These are phyloP conservation scores for Thinocorus orbignyianus DNA, from an alignment of 2,113 vertebrate genomes.

Conservation along the genomic window DNA sequence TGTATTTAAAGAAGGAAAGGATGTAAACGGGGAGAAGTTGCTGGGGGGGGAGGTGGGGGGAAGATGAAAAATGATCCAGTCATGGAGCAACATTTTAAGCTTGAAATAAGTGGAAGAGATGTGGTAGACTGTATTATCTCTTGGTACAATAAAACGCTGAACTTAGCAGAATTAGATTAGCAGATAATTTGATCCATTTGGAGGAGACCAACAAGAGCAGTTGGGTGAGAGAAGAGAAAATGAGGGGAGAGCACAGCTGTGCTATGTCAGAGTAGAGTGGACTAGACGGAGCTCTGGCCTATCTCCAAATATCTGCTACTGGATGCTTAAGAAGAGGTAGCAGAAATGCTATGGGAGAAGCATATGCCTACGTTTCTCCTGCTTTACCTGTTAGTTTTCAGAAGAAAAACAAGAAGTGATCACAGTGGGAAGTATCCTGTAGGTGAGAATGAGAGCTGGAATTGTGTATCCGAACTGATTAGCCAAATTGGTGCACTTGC, in stretches of 20 bases:
- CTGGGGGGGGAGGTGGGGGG: no score
- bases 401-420: background rate
- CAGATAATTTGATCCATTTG: slow-evolving; percentile 8
- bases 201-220: background rate
- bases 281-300: background rate
- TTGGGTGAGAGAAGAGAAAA: background rate
- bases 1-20: background rate
- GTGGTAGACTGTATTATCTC: background rate
- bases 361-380: background rate
- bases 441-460: background rate
- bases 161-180: background rate
- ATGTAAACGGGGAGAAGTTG: background rate
- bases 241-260: background rate
- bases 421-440: background rate
- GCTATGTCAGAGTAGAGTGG: background rate
- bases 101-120: background rate
- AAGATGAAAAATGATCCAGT: background rate
- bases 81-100: background rate
- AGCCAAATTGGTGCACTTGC: background rate
- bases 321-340: background rate
- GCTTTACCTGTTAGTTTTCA: background rate
- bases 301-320: background rate
- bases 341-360: background rate
- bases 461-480: background rate
- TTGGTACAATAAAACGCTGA: background rate